A percentile compares a stretch with the other conserved stretches of the same genome.
These are phyloP conservation scores for Diorhabda elongata DNA, from an alignment of 1,140 invertebrate genomes.

Conservation along the genomic window DNA sequence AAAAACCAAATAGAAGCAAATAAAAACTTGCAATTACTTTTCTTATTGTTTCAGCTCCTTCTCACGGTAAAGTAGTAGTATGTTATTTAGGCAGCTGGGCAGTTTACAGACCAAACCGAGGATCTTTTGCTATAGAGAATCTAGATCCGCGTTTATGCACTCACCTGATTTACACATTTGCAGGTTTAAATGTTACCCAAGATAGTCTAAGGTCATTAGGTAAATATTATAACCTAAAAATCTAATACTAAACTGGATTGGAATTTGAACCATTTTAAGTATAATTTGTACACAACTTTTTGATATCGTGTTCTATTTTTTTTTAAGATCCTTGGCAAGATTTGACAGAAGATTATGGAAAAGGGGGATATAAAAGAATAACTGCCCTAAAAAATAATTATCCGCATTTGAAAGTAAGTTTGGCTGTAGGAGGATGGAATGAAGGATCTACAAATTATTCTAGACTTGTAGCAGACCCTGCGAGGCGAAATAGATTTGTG, in stretches of 20 bases:
- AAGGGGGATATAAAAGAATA: constrained; percentile 65
- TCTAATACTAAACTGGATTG: not conserved
- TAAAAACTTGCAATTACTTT: not conserved
- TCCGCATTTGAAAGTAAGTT: constrained; percentile 68
- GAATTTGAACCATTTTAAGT: too few species aligned
- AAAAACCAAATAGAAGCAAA: too few species aligned
- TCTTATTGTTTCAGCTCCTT: constrained; percentile 45
- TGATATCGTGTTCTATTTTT: not conserved
- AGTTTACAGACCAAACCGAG: constrained; percentile 61
- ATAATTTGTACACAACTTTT: too few species aligned
- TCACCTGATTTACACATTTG: constrained; percentile 85
- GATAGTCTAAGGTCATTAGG: constrained; percentile 63
- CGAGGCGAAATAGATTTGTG: constrained; percentile 60
- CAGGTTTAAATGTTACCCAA: constrained; percentile 64
- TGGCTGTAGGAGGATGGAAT: constrained; percentile 87
- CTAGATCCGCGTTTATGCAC: constrained; percentile 78
- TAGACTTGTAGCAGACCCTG: constrained; percentile 58
- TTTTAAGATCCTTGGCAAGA: constrained; percentile 69
- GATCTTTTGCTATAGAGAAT: constrained; percentile 63
- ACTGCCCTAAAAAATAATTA: constrained; percentile 63
- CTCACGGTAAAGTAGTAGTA: constrained; percentile 63
- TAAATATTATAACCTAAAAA: constrained; percentile 38
- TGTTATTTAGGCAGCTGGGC: constrained; percentile 80
- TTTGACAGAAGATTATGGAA: constrained; percentile 68
- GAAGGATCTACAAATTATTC: constrained; percentile 81